Conservation (phyloP, 1,140 invertebrate species). For the Tigriopus japonicus region DNA sequence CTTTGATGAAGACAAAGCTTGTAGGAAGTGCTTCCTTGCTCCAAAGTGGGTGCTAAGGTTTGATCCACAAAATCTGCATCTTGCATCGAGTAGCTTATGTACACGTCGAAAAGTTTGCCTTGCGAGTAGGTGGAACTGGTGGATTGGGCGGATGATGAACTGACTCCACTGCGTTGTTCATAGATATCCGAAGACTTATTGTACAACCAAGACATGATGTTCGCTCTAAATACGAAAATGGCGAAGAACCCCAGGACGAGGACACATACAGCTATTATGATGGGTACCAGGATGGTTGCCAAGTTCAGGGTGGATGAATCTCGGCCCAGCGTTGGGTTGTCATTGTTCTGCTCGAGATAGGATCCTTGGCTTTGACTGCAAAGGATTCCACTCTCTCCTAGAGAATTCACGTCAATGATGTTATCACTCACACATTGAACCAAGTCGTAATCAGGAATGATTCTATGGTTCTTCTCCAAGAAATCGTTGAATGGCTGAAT, state of each 20-base stretch:
- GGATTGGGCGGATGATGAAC: background rate
- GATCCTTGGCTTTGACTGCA: background rate
- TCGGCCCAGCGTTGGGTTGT: too few species aligned
- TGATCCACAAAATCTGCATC: conserved; percentile 74
- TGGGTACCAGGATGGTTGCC: conserved; percentile 3
- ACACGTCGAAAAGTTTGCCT: conserved; percentile 82
- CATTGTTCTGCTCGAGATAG: background rate
- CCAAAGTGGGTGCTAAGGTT: conserved; percentile 57
- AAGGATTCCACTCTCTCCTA: background rate
- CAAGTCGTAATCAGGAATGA: background rate
- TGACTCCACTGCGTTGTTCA: background rate
- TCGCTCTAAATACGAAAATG: conserved; percentile 5
- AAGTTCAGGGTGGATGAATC: background rate
- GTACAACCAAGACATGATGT: conserved; percentile 11
- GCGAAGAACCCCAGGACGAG: conserved; percentile 7
- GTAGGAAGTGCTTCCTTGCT: conserved; percentile 56
- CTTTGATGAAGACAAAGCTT: conserved; percentile 74
- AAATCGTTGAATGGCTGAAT: conserved; percentile 16
- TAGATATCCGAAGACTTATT: conserved; percentile 6
- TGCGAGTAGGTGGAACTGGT: background rate
- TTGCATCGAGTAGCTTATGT: conserved; percentile 77
- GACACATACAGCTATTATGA: background rate
- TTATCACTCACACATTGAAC: background rate
- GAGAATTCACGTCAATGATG: background rate
- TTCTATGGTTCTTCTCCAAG: background rate